These are phyloP conservation scores for Bos javanicus DNA, from an alignment of 2,113 vertebrate genomes.

Conservation along the genomic window DNA sequence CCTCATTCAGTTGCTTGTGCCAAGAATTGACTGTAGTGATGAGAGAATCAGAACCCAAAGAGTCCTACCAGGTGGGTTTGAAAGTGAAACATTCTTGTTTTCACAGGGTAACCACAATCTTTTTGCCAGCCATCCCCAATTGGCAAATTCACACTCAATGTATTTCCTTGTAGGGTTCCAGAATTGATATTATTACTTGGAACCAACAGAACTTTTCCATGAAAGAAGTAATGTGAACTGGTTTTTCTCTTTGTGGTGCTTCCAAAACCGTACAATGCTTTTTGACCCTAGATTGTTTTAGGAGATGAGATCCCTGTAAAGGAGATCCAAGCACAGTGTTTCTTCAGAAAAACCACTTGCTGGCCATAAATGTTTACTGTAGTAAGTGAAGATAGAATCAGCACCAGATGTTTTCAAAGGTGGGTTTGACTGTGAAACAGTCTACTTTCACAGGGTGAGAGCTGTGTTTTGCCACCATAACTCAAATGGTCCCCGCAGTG, in stretches of 20 bases:
- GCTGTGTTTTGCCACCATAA: background rate
- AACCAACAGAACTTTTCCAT: background rate
- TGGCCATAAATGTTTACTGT: background rate
- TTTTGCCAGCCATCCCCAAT: fast-evolving
- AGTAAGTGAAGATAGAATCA: background rate
- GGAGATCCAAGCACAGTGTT: background rate
- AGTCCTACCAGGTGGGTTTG: background rate
- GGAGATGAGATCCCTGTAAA: background rate
- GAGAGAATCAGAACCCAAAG: background rate
- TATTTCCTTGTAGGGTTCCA: background rate
- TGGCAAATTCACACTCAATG: background rate
- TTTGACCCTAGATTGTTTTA: background rate
- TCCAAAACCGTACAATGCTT: background rate
- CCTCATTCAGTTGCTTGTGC: background rate
- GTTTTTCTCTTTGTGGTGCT: background rate
- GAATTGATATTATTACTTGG: background rate
- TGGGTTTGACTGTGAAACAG: background rate
- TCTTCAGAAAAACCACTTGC: background rate
- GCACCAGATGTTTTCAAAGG: background rate
- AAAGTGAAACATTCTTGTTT: background rate
- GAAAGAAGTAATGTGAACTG: background rate
- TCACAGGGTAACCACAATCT: background rate
- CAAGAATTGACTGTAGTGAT: background rate
- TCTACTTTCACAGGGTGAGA: background rate
- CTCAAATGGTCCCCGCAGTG: background rate